Evolutionary conservation across 2,888 invertebrate genomes (phyloP), one percentile per base, ranked within the genome.

Genomic region (Lymantria monacha): DNA sequence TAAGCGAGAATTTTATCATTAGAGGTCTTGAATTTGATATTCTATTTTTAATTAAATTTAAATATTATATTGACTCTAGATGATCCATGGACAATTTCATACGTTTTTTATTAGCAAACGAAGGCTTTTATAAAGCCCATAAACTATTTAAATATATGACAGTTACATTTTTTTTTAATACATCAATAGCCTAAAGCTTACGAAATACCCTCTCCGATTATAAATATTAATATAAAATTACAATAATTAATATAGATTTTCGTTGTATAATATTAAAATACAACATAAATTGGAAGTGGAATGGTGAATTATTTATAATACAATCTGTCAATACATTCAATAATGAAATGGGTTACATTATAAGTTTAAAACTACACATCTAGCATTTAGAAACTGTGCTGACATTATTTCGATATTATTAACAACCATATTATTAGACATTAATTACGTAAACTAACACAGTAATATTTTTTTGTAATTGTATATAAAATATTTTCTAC

Each of bases 131-230:
- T 9, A 47, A 47, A 51, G 40, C 13, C n/a, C 46, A 7, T 22
- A 11, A 38, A 41, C 0, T 49, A 12, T 36, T 10, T 38, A 38
- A 33, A 38, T 38, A n/a, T 45, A 37, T 0, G 11, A 11, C 13
- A 36, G 22, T 13, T 33, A 44, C n/a, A 12, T 0, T 5, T 13
- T 30, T 15, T 2, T 13, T 38, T 47, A 31, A 22, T 47, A 47
- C 15, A 33, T 22, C 37, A 33, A 51, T 45, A 49, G 30, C 5
- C 46, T 58, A 67, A 48, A 38, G 44, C 64, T 66, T 65, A 63
- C 33, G 12, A 11, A 53, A 57, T 63, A 70, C 70, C 69, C 68
- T 56, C 41, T 59, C 60, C 70, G 50, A 50, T 48, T 60, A 52
- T 8, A 56, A 46, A 51, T 52, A 52, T 53, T 47, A 53, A 46